phyloP scores from a whole-genome alignment of 2,888 invertebrate genomes.

The Sarcophaga variegata region DNA sequence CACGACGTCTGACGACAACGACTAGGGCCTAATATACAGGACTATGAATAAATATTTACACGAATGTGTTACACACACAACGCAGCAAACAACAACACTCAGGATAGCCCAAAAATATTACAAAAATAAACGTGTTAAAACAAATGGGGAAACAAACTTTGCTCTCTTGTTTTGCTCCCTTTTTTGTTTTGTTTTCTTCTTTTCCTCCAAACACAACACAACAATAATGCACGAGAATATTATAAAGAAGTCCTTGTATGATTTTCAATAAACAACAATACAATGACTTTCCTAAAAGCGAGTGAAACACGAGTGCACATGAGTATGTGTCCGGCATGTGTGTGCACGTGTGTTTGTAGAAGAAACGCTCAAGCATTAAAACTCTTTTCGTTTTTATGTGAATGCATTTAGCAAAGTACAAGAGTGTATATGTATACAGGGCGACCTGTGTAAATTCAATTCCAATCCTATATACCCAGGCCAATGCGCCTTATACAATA shows the following conservation, averaged over 20 bases:
- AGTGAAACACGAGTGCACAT: background rate
- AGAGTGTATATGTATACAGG: background rate
- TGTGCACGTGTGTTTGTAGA: constrained; percentile 27
- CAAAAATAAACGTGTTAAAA: constrained; percentile 54
- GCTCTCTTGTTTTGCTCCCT: constrained; percentile 61
- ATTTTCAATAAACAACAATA: constrained; percentile 42
- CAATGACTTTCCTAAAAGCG: constrained; percentile 17
- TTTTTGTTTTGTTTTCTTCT: background rate
- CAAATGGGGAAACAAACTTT: constrained; percentile 54
- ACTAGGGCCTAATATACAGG: background rate
- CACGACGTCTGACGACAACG: background rate
- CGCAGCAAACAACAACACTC: background rate
- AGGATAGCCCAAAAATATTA: constrained; percentile 47
- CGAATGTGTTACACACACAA: background rate
- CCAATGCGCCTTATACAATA: too few relatives aligned
- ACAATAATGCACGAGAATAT: constrained; percentile 10
- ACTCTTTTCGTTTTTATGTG: constrained; percentile 52
- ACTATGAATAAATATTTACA: background rate
- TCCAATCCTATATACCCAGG: too few relatives aligned
- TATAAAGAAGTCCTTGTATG: constrained; percentile 44
- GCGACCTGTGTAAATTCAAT: background rate
- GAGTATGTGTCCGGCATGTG: background rate
- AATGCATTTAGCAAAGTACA: constrained; percentile 65
- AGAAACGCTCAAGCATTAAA: constrained; percentile 58
- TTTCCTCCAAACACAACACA: constrained; percentile 8